Percentiles rank a stretch among this genome's conserved stretches.
These are phyloP conservation scores for Apotomis capreana DNA, from an alignment of 2,888 invertebrate species.

Conservation along the genomic window DNA sequence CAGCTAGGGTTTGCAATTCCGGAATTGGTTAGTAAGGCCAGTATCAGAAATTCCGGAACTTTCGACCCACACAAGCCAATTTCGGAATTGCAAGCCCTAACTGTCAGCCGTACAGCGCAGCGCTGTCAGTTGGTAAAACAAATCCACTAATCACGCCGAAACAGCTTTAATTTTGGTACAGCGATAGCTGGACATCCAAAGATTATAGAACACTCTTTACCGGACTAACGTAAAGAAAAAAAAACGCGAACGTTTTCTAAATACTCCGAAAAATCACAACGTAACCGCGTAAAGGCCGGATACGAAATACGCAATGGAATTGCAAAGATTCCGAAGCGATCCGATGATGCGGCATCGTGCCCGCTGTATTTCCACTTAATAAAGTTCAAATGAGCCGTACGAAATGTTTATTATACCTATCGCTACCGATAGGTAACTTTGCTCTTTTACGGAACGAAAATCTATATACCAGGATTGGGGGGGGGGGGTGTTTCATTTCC, in stretches of 20 bases:
- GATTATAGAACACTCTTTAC: too few species aligned
- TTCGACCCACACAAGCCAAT: too few species aligned
- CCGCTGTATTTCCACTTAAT: conserved; percentile 70
- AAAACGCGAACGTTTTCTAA: not conserved
- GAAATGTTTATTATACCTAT: conserved; percentile 66
- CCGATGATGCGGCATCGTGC: conserved; percentile 54
- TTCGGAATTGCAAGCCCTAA: too few species aligned
- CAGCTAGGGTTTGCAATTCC: too few species aligned
- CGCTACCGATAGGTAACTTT: conserved; percentile 47
- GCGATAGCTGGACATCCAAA: too few species aligned
- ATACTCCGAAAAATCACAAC: not conserved
- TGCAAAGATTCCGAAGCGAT: conserved; percentile 33
- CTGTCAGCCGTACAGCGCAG: too few species aligned
- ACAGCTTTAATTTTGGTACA: too few species aligned
- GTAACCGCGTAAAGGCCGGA: not conserved
- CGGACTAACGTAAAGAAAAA: too few species aligned
- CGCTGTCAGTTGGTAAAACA: too few species aligned
- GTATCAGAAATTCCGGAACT: too few species aligned
- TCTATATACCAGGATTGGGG: conserved; percentile 54
- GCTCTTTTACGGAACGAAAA: conserved; percentile 51
- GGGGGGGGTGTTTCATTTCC: conserved; percentile 53
- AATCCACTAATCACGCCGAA: too few species aligned
- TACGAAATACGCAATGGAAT: conserved; percentile 15
- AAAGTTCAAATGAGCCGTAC: conserved; percentile 71
- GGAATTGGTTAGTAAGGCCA: too few species aligned